These are phyloP conservation scores for Typhlomys cinereus DNA, from an alignment of 2,113 vertebrate species.

Conservation along the genomic window DNA sequence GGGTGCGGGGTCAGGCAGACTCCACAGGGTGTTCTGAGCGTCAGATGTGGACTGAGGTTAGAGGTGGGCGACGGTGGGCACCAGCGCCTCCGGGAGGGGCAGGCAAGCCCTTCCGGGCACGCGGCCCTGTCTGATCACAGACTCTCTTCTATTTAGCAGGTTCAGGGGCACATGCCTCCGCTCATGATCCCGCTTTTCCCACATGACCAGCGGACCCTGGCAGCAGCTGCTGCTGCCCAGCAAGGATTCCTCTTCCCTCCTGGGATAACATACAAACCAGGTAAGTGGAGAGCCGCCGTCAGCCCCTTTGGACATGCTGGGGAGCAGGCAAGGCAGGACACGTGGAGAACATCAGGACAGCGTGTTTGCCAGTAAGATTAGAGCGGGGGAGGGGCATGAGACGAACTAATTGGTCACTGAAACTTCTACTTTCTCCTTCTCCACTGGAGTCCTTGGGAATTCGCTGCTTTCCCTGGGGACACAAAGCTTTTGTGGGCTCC, in stretches of 20 bases:
- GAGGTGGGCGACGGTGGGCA: conserved; percentile 84
- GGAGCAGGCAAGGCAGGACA: conserved; percentile 42
- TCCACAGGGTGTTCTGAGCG: conserved; percentile 76
- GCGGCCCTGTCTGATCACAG: conserved; percentile 90
- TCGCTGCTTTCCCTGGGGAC: conserved; percentile 14
- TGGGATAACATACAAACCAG: conserved; percentile 99
- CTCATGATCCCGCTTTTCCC: conserved; percentile 99
- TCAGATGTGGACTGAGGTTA: conserved; percentile 81
- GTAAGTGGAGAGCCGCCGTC: conserved; percentile 86
- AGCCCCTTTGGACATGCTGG: conserved; percentile 71
- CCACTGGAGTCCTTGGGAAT: conserved; percentile 38
- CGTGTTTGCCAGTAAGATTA: conserved; percentile 60
- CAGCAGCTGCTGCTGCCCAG: conserved; percentile 98
- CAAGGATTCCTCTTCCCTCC: conserved; percentile 99
- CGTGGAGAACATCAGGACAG: conserved; percentile 40
- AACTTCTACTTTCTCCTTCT: conserved; percentile 46
- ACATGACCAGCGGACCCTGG: conserved; percentile 99
- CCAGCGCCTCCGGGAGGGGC: conserved; percentile 83
- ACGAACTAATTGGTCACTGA: not conserved
- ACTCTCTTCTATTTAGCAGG: conserved; percentile 95
- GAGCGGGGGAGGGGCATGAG: not conserved
- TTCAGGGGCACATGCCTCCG: conserved; percentile 99
- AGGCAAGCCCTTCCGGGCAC: conserved; percentile 90
- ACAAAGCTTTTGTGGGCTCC: conserved; percentile 27
- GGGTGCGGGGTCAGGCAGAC: conserved; percentile 79